Evolutionary conservation across 2,797 vertebrate genomes (phyloP), one percentile per base, ranked within the genome.

Genomic region (Phataginus tricuspis): DNA sequence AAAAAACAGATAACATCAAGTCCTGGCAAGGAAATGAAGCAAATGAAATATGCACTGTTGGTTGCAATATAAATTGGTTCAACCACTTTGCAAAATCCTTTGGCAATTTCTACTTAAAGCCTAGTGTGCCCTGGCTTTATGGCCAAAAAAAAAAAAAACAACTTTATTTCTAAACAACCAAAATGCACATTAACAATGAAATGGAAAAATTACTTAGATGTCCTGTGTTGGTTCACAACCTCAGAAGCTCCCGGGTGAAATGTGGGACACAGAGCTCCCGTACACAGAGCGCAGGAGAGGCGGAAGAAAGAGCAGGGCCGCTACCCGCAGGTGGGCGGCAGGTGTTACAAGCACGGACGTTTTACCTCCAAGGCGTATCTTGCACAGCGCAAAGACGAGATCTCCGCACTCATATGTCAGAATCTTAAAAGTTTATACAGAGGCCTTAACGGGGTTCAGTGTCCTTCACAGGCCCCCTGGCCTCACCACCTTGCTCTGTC

Each of bases 1-100:
- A 63, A 82, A 91, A 80, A 82, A 77, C 2, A 42, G 29, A 53
- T 45, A 84, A 92, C 59, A 84, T 45, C 10, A 85, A 95, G 21
- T 64, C 19, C 31, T 69, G 79, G 9, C 23, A 79, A 45, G 53
- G 5, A 64, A 63, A 93, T 78, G 15, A 78, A 55, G 5, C 4
- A 64, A 71, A 2, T 37, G 23, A 92, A 53, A 64, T 37, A 78
- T 6, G 16, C 27, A 66, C 19, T 11, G 5, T 7, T 78, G 8
- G 12, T 37, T 49, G 15, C 18, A 78, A 71, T 64, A 49, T 61
- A 72, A 79, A 86, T 21, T n/a, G 7, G 53, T 66, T 86, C 63
- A 25, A 78, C 3, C 55, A 64, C 10, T 87, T 53, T 29, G 29
- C 45, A 69, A 88, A 77, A 51, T 84, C 7, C 34, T 84, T 45